Evolutionary conservation across 2,888 invertebrate species (phyloP).

Genomic region (Diplolepis rosae): DNA sequence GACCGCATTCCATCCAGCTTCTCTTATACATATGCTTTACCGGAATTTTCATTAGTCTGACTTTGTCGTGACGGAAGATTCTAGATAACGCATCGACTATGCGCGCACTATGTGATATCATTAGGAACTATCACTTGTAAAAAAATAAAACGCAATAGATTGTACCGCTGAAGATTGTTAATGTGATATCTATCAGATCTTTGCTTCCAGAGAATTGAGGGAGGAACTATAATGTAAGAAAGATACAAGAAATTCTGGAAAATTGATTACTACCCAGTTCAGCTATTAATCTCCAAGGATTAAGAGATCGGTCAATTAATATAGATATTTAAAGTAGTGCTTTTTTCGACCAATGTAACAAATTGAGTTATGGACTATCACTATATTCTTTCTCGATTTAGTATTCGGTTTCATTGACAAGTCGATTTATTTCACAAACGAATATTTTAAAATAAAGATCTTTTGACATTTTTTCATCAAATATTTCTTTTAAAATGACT

Average conservation of each 20-base stretch:
- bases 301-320: neutral
- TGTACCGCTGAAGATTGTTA: conserved; percentile 14
- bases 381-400: neutral
- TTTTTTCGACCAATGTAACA: neutral
- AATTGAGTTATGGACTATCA: neutral
- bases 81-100: conserved; percentile 40
- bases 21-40: conserved; percentile 54
- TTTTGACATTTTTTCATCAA: too few relatives aligned
- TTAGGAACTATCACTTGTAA: conserved; percentile 29
- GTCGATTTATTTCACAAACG: neutral
- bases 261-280: conserved; percentile 16
- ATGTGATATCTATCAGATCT: conserved; percentile 19
- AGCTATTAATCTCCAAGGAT: conserved; percentile 3
- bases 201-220: conserved; percentile 10
- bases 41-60: conserved; percentile 70
- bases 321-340: neutral
- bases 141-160: conserved; percentile 25
- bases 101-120: conserved; percentile 41
- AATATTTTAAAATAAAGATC: too few relatives aligned
- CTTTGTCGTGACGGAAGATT: conserved; percentile 65
- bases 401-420: neutral
- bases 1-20: conserved; percentile 66
- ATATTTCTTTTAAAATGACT: too few relatives aligned
- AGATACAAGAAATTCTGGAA: conserved; percentile 6
- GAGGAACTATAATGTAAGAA: neutral